Evolutionary conservation across 2,797 vertebrate species (phyloP), one percentile per base, ranked within the genome.

Genomic region (Kryptolebias ocellatus): DNA sequence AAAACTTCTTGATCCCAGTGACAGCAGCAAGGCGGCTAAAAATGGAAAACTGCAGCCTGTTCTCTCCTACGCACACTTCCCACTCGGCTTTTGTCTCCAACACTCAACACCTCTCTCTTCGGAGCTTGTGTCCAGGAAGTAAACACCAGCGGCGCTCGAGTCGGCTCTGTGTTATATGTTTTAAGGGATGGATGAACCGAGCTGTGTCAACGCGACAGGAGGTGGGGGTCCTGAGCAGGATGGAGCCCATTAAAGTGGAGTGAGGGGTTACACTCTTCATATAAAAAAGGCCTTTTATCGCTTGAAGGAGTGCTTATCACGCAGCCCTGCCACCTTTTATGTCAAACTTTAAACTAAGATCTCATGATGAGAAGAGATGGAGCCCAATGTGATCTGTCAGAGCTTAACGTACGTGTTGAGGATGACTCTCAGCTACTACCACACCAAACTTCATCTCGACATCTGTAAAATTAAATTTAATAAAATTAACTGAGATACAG

Each of bases 21-120:
- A 86, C 78, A 73, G 80, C 66, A 62, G 46, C 1, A 3, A 44
- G 71, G 81, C 24, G 18, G 83, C 88, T 91, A 91, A 90, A 93
- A 91, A 91, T 90, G 90, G 87, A 91, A 87, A 85, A 57, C 85
- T 73, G 89, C 79, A 85, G 87, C 78, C 71, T 80, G 73, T 42
- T 74, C 85, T 84, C 89, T 89, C 87, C 86, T 79, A 87, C 83
- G 74, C 84, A 81, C 67, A 83, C 87, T 90, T 90, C 90, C 90
- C 86, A 89, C 92, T 90, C 87, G 80, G 82, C 83, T 86, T 87
- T 86, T 81, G 84, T 90, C 87, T 87, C 67, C 6, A 89, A 84
- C 87, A 83, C 78, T 89, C 87, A 76, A 60, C 83, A 79, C 84
- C 74, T 87, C 83, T 44, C 61, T 78, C 75, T 81, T 74, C 60